A percentile compares a stretch with the other conserved stretches of the same genome.
Conservation (phyloP, 1,140 invertebrate species). For the Conopomorpha cramerella region DNA sequence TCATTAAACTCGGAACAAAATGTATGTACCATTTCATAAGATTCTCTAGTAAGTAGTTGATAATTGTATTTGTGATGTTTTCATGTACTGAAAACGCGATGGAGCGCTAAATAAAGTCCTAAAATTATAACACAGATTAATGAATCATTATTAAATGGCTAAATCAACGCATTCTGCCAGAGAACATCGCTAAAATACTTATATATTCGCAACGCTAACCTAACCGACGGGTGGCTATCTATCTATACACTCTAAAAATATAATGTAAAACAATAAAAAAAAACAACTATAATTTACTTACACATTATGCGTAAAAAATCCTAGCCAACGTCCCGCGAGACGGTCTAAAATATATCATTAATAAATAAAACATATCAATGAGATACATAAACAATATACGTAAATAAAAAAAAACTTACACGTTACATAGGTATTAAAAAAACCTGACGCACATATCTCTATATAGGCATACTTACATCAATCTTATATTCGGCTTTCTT, state of each 20-base stretch:
- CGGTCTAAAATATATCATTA: constrained; percentile 26
- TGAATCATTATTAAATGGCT: constrained; percentile 34
- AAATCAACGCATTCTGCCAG: constrained; percentile 18
- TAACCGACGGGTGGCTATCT: constrained; percentile 15
- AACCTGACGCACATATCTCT: not conserved
- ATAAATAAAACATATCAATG: constrained; percentile 38
- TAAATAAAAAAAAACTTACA: constrained; percentile 46
- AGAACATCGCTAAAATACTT: constrained; percentile 22
- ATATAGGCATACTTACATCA: constrained; percentile 18
- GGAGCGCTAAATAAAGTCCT: too few species aligned
- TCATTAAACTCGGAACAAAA: too few species aligned
- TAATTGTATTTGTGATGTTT: too few species aligned
- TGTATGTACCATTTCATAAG: too few species aligned
- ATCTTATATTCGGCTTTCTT: constrained; percentile 25
- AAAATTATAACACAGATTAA: constrained; percentile 32
- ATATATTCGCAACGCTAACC: constrained; percentile 17
- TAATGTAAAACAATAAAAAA: constrained; percentile 38
- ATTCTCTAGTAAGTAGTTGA: too few species aligned
- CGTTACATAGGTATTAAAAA: constrained; percentile 22
- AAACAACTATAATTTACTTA: constrained; percentile 57
- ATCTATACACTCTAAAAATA: constrained; percentile 29
- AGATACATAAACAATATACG: constrained; percentile 39
- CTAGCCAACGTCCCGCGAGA: constrained; percentile 30
- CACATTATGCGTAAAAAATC: constrained; percentile 53
- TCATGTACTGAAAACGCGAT: too few species aligned